Percentiles rank a stretch among this genome's conserved stretches.
These are phyloP conservation scores for Gasterosteus nipponicus DNA, from an alignment of 2,113 vertebrate species.

Conservation along the genomic window DNA sequence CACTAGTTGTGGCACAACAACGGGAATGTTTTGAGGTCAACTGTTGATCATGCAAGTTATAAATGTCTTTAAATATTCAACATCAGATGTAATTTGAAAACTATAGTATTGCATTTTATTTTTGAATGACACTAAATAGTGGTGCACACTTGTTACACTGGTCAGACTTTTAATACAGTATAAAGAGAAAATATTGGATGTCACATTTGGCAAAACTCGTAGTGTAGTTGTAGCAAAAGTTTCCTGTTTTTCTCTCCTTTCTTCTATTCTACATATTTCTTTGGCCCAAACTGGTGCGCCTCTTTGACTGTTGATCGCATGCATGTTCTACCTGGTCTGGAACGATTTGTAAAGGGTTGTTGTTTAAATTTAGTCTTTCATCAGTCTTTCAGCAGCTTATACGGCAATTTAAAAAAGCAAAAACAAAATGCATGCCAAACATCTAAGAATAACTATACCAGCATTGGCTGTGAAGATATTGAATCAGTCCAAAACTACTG, in stretches of 20 bases:
- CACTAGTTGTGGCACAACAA: not conserved
- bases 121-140: not conserved
- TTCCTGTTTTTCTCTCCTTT: not conserved
- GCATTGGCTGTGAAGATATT: not conserved
- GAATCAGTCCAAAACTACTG: not conserved
- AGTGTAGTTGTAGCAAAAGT: not conserved
- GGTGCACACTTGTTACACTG: constrained; percentile 3
- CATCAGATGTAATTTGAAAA: not conserved
- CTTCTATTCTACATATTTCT: not conserved
- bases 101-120: not conserved
- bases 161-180: constrained; percentile 50
- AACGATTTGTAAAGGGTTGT: not conserved
- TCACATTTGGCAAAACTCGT: constrained; percentile 13
- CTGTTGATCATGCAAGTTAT: not conserved
- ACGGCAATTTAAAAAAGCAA: not conserved
- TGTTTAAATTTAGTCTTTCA: constrained; percentile 4
- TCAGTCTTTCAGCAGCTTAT: not conserved
- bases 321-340: not conserved
- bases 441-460: not conserved
- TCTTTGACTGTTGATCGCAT: not conserved
- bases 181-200: constrained; percentile 35
- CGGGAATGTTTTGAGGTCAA: not conserved
- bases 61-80: not conserved
- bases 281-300: not conserved
- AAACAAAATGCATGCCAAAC: not conserved